Evolutionary conservation across 2,113 vertebrate species (phyloP).

Genomic region (Recurvirostra avosetta): DNA sequence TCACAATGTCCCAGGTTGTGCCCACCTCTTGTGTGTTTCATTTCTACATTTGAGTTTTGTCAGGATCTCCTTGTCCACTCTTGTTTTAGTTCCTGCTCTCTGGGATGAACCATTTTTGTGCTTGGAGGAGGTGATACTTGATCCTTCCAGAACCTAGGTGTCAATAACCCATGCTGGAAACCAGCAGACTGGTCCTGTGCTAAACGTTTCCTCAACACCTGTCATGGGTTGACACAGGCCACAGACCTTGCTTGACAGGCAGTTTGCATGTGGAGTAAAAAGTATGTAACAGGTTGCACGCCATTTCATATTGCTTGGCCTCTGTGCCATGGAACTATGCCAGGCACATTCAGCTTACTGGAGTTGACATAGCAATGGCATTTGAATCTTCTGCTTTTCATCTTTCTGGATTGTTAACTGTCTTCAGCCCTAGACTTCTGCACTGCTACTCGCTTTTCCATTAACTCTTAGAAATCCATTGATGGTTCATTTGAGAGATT

Average conservation of each 20-base stretch:
- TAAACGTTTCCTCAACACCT: background rate
- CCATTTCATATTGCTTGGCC: background rate
- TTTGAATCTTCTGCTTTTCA: background rate
- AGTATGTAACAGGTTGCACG: background rate
- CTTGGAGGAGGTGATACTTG: background rate
- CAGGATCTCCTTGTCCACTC: background rate
- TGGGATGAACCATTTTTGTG: background rate
- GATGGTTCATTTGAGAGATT: background rate
- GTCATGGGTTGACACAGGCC: background rate
- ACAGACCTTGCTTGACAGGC: background rate
- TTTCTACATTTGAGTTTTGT: background rate
- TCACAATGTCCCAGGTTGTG: background rate
- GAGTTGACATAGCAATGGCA: background rate
- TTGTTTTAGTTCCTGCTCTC: background rate
- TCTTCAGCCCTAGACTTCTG: background rate
- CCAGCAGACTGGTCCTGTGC: background rate
- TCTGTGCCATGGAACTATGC: background rate
- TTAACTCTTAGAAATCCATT: background rate
- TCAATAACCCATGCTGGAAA: background rate
- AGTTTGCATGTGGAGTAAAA: background rate
- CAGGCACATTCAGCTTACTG: background rate
- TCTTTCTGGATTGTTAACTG: background rate
- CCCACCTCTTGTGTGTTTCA: background rate
- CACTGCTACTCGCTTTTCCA: background rate
- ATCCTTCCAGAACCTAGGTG: background rate